Evolutionary conservation across 2,797 vertebrate species (phyloP).

Genomic region (Sardinella longiceps): DNA sequence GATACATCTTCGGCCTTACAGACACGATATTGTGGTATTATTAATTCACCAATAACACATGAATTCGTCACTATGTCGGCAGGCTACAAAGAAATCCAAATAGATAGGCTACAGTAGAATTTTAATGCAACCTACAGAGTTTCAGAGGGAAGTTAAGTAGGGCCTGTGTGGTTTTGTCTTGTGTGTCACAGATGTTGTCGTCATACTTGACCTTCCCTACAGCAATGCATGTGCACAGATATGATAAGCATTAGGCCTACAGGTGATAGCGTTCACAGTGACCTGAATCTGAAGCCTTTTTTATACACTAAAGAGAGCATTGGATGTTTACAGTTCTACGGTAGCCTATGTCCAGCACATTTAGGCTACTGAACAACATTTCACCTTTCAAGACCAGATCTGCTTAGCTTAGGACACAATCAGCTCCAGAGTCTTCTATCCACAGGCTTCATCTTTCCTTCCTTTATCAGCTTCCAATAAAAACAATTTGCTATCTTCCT

Average conservation of each 20-base stretch:
- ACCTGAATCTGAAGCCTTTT: background rate
- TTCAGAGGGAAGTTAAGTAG: background rate
- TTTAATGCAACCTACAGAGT: background rate
- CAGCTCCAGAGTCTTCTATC: background rate
- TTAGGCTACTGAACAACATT: background rate
- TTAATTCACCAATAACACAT: background rate
- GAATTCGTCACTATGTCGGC: background rate
- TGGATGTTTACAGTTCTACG: no score
- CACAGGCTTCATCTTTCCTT: background rate
- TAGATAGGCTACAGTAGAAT: background rate
- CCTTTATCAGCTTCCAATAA: background rate
- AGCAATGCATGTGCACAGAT: background rate
- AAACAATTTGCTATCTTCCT: background rate
- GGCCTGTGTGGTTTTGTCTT: background rate
- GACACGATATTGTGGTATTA: background rate
- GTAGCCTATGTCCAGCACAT: no score
- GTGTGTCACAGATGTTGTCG: background rate
- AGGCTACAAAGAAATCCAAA: background rate
- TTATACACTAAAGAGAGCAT: background rate
- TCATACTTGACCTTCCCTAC: background rate
- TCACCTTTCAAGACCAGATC: background rate
- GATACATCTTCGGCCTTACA: background rate
- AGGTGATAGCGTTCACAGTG: background rate
- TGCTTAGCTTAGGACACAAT: background rate
- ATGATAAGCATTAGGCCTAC: background rate